Evolutionary conservation across 2,113 vertebrate genomes (phyloP), one percentile per base, ranked within the genome.

Genomic region (Artemisiospiza belli): DNA sequence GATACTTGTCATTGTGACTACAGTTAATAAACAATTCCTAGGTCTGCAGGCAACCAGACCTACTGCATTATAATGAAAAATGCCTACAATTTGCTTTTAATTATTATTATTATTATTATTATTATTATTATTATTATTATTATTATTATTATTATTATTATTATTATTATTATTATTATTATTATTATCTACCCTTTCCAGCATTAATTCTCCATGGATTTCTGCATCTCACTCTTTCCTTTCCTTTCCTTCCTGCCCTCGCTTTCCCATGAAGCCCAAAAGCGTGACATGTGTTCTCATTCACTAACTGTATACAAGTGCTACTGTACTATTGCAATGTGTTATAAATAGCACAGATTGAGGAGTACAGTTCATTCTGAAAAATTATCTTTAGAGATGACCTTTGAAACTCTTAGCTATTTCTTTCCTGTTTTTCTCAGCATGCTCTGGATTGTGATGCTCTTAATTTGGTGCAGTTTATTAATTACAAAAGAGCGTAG

Each of bases 321-420:
- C 61, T 90, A 57, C 83, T 90, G 47, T 72, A 70, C 81, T 67
- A 39, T 37, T 86, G 57, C 28, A 21, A 17, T 76, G 66, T 77
- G 62, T 64, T 95, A 95, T 66, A 94, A 96, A 96, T 86, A 93
- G 93, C 54, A 87, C 31, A 81, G 76, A 90, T 91, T 92, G 83
- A 82, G 62, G 27, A 85, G 27, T 66, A 81, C 66, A 77, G 67
- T 83, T 95, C 55, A 94, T 91, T 94, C 85, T 89, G 88, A 94
- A 96, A 96, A 96, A 84, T 24, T 81, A 68, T 93, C 94, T 92
- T 91, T 61, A 62, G 89, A 83, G 27, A 76, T 92, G 72, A 91
- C 87, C 78, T 95, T 94, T 95, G 55, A 75, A 92, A 90, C 76
- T 88, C 44, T 78, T 81, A 73, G 43, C 51, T 88, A 3, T 67